Conservation (phyloP, 2,113 vertebrate species). For the Lepidothrix coronata region DNA sequence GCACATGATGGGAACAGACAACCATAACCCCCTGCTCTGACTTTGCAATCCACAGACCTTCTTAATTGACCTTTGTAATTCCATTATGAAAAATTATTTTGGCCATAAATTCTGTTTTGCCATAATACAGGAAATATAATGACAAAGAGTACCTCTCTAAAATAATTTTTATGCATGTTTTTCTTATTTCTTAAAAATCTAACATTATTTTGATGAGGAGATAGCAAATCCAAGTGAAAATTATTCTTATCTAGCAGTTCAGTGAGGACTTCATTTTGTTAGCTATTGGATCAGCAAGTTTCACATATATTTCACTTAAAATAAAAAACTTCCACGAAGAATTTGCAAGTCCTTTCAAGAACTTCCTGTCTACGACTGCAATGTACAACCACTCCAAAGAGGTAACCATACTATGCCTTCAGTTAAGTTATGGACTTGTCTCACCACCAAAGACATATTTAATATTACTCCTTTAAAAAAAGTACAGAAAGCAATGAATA, state of each 20-base stretch:
- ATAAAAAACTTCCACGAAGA: neutral
- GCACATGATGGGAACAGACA: neutral
- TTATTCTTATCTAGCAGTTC: neutral
- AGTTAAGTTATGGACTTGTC: neutral
- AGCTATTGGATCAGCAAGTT: neutral
- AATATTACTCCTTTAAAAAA: neutral
- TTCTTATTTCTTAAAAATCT: neutral
- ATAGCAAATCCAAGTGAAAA: neutral
- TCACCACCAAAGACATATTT: neutral
- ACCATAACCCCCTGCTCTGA: neutral
- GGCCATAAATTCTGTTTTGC: neutral
- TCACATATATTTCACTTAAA: neutral
- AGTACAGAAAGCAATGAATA: neutral
- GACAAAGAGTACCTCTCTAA: neutral
- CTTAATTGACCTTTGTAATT: neutral
- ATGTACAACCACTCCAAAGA: constrained; percentile 60
- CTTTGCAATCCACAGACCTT: neutral
- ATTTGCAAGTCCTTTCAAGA: constrained; percentile 64
- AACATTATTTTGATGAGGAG: neutral
- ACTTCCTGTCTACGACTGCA: constrained; percentile 40
- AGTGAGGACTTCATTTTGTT: neutral
- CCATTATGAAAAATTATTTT: neutral
- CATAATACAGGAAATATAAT: neutral
- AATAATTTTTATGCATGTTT: neutral
- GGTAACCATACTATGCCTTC: neutral